A percentile compares a stretch with the other conserved stretches of the same genome.
Conservation (phyloP, 2,888 invertebrate species). For the Clusia tigrina region DNA sequence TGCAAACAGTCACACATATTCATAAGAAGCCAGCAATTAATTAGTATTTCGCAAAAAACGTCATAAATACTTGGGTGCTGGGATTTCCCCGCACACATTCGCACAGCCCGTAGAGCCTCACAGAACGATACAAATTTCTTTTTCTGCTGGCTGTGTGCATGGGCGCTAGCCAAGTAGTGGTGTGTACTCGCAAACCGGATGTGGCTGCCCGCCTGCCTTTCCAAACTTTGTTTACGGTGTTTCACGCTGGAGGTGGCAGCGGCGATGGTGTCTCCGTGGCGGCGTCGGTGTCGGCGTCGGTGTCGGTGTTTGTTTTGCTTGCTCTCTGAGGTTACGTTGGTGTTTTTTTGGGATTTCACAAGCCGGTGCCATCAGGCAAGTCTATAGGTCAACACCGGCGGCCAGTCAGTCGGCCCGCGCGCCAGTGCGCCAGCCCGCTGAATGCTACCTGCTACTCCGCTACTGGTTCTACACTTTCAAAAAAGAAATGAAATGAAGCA, state of each 20-base stretch:
- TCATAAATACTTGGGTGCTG: slow-evolving; percentile 21
- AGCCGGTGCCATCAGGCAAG: neutral
- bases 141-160: neutral
- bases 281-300: too few species aligned
- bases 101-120: slow-evolving; percentile 5
- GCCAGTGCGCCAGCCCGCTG: too few species aligned
- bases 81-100: slow-evolving; percentile 28
- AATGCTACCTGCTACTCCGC: neutral
- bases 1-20: too few species aligned
- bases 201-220: too few species aligned
- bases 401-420: too few species aligned
- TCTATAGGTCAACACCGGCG: neutral
- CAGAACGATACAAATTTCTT: slow-evolving; percentile 19
- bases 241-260: too few species aligned
- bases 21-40: slow-evolving; percentile 6
- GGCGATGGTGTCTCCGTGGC: too few species aligned
- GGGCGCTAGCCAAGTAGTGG: neutral
- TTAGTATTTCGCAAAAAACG: slow-evolving; percentile 17
- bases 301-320: slow-evolving; percentile 4
- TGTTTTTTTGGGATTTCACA: neutral
- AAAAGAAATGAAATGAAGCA: neutral
- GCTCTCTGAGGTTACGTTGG: neutral
- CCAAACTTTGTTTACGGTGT: slow-evolving; percentile 2
- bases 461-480: slow-evolving; percentile 26
- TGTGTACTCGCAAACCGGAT: slow-evolving; percentile 21